phyloP scores from a whole-genome alignment of 2,888 invertebrate genomes.

The Drosophila koepferae region DNA sequence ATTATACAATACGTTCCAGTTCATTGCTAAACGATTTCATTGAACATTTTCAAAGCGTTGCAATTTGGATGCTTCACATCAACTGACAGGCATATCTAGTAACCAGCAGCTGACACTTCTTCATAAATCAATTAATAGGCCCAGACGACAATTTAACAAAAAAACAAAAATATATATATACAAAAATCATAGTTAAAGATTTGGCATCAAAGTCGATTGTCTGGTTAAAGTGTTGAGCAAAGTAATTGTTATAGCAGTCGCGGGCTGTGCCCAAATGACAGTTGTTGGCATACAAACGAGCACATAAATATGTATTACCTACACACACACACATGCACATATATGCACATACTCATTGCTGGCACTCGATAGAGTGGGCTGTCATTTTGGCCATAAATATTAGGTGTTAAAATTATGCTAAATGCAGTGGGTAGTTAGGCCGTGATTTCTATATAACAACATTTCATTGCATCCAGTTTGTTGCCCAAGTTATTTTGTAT shows the following conservation, averaged over 20 bases:
- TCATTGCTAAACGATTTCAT: slow-evolving; percentile 47
- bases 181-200: slow-evolving; percentile 25
- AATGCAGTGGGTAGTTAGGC: slow-evolving; percentile 61
- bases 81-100: not conserved
- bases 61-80: slow-evolving; percentile 21
- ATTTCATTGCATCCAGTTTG: slow-evolving; percentile 51
- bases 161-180: not conserved
- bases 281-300: slow-evolving; percentile 65
- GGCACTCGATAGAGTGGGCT: slow-evolving; percentile 50
- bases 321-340: slow-evolving; percentile 4
- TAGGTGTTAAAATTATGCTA: slow-evolving; percentile 69
- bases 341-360: slow-evolving; percentile 21
- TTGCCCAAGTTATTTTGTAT: slow-evolving; percentile 29
- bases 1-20: slow-evolving; percentile 14
- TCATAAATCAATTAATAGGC: slow-evolving; percentile 29
- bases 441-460: slow-evolving; percentile 45
- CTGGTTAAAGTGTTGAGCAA: slow-evolving; percentile 49
- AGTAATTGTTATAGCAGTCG: slow-evolving; percentile 53
- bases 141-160: slow-evolving; percentile 10
- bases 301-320: slow-evolving; percentile 58
- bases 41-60: slow-evolving; percentile 30
- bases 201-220: slow-evolving; percentile 48
- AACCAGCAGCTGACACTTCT: slow-evolving; percentile 18
- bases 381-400: slow-evolving; percentile 65
- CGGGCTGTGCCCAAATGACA: slow-evolving; percentile 59